phyloP scores from a whole-genome alignment of 2,113 vertebrate species.

The Psophia crepitans region DNA sequence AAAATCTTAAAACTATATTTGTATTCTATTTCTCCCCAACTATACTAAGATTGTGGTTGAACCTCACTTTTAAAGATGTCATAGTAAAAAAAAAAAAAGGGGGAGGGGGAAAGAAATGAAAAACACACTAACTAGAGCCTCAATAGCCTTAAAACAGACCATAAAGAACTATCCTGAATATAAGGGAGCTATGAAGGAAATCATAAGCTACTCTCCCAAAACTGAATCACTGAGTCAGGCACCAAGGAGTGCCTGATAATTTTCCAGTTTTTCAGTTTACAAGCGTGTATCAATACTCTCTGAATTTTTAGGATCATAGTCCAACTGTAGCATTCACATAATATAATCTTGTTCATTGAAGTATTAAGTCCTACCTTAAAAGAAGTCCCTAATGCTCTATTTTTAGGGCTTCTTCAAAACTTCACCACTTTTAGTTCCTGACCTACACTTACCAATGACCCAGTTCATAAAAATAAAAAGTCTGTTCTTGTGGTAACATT shows the following conservation, averaged over 20 bases:
- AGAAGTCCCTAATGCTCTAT: neutral
- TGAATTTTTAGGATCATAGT: neutral
- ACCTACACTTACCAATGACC: neutral
- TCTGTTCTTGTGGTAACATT: neutral
- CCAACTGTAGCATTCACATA: neutral
- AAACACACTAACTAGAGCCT: neutral
- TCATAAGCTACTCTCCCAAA: neutral
- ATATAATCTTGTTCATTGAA: neutral
- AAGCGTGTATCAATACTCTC: neutral
- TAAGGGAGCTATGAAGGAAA: neutral
- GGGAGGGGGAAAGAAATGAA: neutral
- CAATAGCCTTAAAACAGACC: neutral
- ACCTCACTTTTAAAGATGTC: neutral
- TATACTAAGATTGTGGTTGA: neutral
- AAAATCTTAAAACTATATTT: neutral
- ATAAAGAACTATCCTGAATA: neutral
- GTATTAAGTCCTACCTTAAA: neutral
- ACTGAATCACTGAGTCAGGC: neutral
- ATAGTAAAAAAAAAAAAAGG: neutral
- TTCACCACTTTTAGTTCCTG: neutral
- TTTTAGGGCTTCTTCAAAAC: neutral
- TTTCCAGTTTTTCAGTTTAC: neutral
- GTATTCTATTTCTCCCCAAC: neutral
- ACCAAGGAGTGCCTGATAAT: neutral
- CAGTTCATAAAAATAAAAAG: neutral